Base-by-base conservation (phyloP, 2,888 invertebrate species). In the Aphrophora alni region DNA sequence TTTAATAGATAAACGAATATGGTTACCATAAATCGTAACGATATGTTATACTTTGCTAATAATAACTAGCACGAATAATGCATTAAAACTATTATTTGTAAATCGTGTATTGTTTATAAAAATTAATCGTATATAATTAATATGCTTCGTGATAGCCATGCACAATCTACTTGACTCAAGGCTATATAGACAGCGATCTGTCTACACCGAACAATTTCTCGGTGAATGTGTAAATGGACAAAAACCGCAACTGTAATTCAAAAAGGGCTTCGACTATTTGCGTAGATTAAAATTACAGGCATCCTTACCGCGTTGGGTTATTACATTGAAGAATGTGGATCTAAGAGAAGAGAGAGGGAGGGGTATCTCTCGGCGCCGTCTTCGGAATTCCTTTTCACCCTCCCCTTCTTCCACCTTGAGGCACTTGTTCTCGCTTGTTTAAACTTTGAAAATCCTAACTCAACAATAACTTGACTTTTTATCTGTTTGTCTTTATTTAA, bases 51-150 rank as follows among this genome's bases (percentile, higher is more conserved):
- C 44, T 44, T 44, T 44, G 44, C 17, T 17, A 17, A 44, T 44
- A 44, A 14, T 44, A 44, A 44, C 44, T 17, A 17, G 44, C 44
- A 44, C 44, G 44, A 44, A 44, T 44, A 44, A 44, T 44, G 44
- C 44, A 44, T 44, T 14, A 44, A 44, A 44, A 10, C 17, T 10
- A 14, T 44, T 14, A 14, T 44, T 44, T 44, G 44, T 17, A 44
- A 44, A 44, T 14, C 44, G 44, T 44, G 59, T 59, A 59, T 21
- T 59, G 59, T 21, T 21, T 59, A 21, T 21, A 59, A 59, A 59
- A 59, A 59, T 59, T 59, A 59, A 59, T 59, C 59, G 59, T 21
- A 59, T 59, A 59, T 59, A 59, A 59, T 59, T n/a, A 59, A 59
- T 59, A 59, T 59, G 21, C n/a, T 44, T 59, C 59, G 59, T 59